Conservation (phyloP, 2,113 vertebrate genomes). For the Anthoscopus minutus region DNA sequence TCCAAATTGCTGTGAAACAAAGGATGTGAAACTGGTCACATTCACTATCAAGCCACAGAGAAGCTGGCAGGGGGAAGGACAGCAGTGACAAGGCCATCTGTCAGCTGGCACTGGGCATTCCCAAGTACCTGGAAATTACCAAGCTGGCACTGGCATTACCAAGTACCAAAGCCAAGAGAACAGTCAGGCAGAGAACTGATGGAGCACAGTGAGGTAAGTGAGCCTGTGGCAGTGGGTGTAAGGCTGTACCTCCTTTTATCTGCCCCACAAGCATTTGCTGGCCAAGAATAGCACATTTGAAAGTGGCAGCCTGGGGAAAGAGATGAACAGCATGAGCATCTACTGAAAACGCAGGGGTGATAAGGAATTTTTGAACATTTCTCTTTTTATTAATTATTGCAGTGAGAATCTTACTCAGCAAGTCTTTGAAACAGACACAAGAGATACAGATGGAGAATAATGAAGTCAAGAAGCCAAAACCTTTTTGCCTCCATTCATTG, state of each 20-base stretch:
- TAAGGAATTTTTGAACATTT: not conserved
- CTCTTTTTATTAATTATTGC: not conserved
- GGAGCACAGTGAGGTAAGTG: not conserved
- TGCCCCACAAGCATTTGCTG: not conserved
- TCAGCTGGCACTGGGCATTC: not conserved
- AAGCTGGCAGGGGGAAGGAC: not conserved
- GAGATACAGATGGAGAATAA: not conserved
- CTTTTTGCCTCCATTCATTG: not conserved
- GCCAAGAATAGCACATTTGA: accelerated
- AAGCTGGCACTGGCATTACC: not conserved
- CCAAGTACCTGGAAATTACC: not conserved
- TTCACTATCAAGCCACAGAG: accelerated
- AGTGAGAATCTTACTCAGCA: not conserved
- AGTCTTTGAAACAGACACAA: not conserved
- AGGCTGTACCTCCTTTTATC: not conserved
- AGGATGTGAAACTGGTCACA: not conserved
- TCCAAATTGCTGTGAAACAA: not conserved
- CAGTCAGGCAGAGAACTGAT: not conserved
- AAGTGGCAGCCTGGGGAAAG: not conserved
- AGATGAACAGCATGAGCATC: not conserved
- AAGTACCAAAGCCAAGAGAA: not conserved
- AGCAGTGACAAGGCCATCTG: not conserved
- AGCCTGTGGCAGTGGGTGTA: not conserved
- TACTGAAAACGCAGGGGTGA: not conserved
- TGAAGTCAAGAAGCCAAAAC: not conserved